Percentiles rank a stretch among this genome's conserved stretches.
These are phyloP conservation scores for Drosophila melanogaster DNA, from an alignment of 1,140 invertebrate genomes.

Conservation along the genomic window Release_6_plus_ISO1_MT NT_037436.4:12898001-12898500, in stretches of 20 bases:
- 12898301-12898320: slow-evolving; percentile 44
- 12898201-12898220: slow-evolving; percentile 29
- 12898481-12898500: slow-evolving; percentile 49
- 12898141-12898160: slow-evolving; percentile 1
- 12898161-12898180: slow-evolving; percentile 40
- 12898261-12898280: slow-evolving; percentile 58
- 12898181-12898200: slow-evolving; percentile 49
- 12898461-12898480: slow-evolving; percentile 54
- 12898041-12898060: too few species aligned
- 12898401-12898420: slow-evolving; percentile 43
- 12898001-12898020: too few species aligned
- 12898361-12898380: slow-evolving; percentile 57
- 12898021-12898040: too few species aligned
- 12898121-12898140: neutral
- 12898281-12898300: slow-evolving; percentile 60
- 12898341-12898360: slow-evolving; percentile 27
- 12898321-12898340: neutral
- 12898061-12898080: too few species aligned
- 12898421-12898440: slow-evolving; percentile 48
- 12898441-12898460: slow-evolving; percentile 20
- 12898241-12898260: slow-evolving; percentile 21
- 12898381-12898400: slow-evolving; percentile 14
- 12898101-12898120: too few species aligned
- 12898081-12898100: too few species aligned
- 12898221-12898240: slow-evolving; percentile 17